Base-by-base conservation (phyloP, 2,113 vertebrate species). In the Lucifuga dentata region DNA sequence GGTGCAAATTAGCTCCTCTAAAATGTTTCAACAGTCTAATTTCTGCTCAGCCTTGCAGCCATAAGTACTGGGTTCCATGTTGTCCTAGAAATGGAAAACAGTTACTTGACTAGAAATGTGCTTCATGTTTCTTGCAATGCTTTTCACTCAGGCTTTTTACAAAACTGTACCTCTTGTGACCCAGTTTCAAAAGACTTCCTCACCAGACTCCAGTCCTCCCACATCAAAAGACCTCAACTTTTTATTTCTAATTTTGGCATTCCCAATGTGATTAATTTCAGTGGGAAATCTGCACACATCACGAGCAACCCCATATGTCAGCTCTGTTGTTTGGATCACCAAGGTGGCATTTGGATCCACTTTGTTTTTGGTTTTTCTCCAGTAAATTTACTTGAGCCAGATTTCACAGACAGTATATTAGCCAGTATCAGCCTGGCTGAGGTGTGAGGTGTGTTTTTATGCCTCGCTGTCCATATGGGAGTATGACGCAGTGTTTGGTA, bases 261-360 rank as follows among this genome's bases (percentile, higher is more conserved):
- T 68, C 58, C 39, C 10, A 40, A 44, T 73, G 32, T 52, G 52
- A 80, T 82, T 73, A 1, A 36, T 68, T 81, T 84, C 50, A 40
- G 44, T 40, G 21, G 44, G 51, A 76, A 78, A 85, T 78, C 51
- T 68, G 78, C 65, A 58, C 69, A 68, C 67, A 78, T 65, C 80
- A 64, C 62, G 79, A 86, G 79, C 73, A 69, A 66, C 68, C 74
- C 73, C 78, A 76, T 77, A 80, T 85, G 89, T 86, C 63, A 75
- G 39, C 56, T 69, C 29, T 75, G 73, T 81, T 81, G 70, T 83
- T 73, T 68, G 74, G 61, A 79, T 76, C 58, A 45, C 26, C 26
- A 7, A 29, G 26, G 26, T 29, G 26, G 26, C 26, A 29, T 29
- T 29, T 29, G 26, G 26, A 3, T 29, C 7, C 26, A 29, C 7